Evolutionary conservation across 2,113 vertebrate species (phyloP), one percentile per base, ranked within the genome.

Genomic region (Pseudolaguvia tuberculata): DNA sequence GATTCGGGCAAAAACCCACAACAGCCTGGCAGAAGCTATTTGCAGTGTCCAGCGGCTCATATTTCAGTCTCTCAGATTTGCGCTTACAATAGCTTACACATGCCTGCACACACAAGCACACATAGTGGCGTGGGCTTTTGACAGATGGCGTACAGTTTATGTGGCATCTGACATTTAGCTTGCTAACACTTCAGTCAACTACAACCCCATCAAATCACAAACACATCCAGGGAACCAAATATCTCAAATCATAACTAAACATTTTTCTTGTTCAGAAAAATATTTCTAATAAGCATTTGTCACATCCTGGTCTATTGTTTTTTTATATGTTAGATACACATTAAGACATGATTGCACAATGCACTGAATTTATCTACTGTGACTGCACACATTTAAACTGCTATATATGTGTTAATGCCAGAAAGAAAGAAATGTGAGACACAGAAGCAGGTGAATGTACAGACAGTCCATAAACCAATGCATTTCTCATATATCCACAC

Each of bases 111-210:
- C 59, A 63, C 35, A 76, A 73, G 72, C 73, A 71, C 61, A 50
- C 21, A 56, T 27, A 52, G n/a, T 55, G 61, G 72, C 48, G 65
- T 42, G 42, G 77, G 55, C 87, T 84, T 90, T 89, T 87, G 87
- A 88, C 88, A 90, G 89, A 90, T 89, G 87, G 78, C 83, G 56
- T 91, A 90, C 90, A 89, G 87, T 90, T 84, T 79, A 85, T 65
- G 81, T 83, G 83, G 80, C 86, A 89, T 89, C 88, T 88, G 90
- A 90, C 89, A 90, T 89, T 87, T 85, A 88, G 90, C 86, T 87
- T 86, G 89, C 92, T 92, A 93, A 92, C 85, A 91, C 85, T 84
- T 83, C 61, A 50, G 55, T 59, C 62, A 69, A 78, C 73, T 65
- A 83, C 79, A 85, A 84, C 66, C 82, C 82, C 79, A 73, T 75